Conservation (phyloP, 2,113 vertebrate genomes). For the Pseudorectes ferrugineus region DNA sequence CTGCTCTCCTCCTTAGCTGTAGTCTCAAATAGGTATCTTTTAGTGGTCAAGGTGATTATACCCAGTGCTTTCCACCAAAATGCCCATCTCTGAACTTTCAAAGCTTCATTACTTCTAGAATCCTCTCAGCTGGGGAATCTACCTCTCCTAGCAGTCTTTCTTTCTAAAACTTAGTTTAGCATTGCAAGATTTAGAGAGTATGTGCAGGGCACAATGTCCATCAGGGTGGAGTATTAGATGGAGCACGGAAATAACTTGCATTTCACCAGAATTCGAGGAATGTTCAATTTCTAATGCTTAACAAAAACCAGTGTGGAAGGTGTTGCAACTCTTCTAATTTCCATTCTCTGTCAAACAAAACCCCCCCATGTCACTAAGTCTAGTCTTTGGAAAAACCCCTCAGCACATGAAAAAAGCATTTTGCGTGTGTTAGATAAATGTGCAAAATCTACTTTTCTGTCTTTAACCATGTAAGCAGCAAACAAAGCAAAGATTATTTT, state of each 20-base stretch:
- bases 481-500: background rate
- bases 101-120: background rate
- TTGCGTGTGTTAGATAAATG: background rate
- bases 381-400: background rate
- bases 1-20: background rate
- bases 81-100: background rate
- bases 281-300: background rate
- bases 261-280: background rate
- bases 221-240: background rate
- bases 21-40: background rate
- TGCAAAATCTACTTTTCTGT: background rate
- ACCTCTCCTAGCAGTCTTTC: background rate
- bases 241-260: background rate
- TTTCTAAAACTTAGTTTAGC: background rate
- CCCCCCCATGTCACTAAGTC: fast-evolving
- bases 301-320: background rate
- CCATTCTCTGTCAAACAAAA: background rate
- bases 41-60: background rate
- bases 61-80: background rate
- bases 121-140: background rate
- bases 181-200: background rate
- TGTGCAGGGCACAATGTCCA: background rate
- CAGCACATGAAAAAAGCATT: background rate
- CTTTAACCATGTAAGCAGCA: background rate
- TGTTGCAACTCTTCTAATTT: background rate